Evolutionary conservation across 30 jellyfish, hydroid and myxozoan species (phyloP).

Genomic region (Nemopilema nomurai): DNA sequence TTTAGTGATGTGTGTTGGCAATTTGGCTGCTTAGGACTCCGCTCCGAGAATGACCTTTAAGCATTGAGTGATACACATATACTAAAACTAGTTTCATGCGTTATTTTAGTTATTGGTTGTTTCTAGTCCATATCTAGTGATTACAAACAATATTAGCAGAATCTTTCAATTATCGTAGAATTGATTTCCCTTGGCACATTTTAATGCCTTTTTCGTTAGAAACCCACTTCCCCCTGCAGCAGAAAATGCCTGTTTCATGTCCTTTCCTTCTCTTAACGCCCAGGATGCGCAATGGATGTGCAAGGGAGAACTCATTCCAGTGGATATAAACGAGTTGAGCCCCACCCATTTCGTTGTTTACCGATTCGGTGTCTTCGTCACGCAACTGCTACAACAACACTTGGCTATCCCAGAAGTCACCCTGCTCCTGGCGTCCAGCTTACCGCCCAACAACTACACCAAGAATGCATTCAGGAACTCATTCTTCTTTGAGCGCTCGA

Average conservation of each 20-base stretch:
- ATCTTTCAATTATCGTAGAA: too few relatives aligned
- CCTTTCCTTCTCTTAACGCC: neutral
- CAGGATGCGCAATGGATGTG: slow-evolving; percentile 99
- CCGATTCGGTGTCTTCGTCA: slow-evolving; percentile 94
- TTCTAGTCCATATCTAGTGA: too few relatives aligned
- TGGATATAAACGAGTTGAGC: slow-evolving; percentile 92
- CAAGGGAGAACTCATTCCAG: slow-evolving; percentile 90
- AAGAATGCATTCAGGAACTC: slow-evolving; percentile 97
- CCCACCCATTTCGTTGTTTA: slow-evolving; percentile 96
- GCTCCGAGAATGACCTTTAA: too few relatives aligned
- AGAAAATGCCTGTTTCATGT: neutral
- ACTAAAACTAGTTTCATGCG: too few relatives aligned
- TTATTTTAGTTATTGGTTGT: too few relatives aligned
- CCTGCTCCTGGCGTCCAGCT: slow-evolving; percentile 86
- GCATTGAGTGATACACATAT: too few relatives aligned
- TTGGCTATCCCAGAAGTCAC: slow-evolving; percentile 93
- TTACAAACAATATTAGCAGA: too few relatives aligned
- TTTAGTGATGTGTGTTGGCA: too few relatives aligned
- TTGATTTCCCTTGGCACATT: too few relatives aligned
- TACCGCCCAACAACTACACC: slow-evolving; percentile 90
- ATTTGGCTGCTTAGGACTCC: too few relatives aligned
- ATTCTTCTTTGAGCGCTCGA: slow-evolving; percentile 91
- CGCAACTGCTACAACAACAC: slow-evolving; percentile 77
- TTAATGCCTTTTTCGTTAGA: too few relatives aligned
- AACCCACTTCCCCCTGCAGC: too few relatives aligned